A percentile compares a stretch with the other conserved stretches of the same genome.
These are phyloP conservation scores for Nowickia ferox DNA, from an alignment of 2,888 invertebrate genomes.

Conservation along the genomic window DNA sequence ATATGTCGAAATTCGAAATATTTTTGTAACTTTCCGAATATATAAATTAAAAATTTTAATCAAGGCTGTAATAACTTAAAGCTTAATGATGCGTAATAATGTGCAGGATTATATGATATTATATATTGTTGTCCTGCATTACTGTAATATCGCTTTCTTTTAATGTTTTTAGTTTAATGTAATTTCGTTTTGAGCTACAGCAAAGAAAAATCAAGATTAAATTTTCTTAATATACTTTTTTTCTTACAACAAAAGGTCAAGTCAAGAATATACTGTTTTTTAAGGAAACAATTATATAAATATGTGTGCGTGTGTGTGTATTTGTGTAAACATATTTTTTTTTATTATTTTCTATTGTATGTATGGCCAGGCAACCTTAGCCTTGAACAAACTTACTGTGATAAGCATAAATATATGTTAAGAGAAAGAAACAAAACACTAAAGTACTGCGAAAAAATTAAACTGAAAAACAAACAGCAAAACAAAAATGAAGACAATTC, in stretches of 20 bases:
- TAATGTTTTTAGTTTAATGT: constrained; percentile 23
- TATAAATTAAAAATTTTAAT: neutral
- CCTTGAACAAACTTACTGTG: constrained; percentile 51
- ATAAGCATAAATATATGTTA: neutral
- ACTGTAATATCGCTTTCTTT: constrained; percentile 53
- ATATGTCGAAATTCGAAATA: too few species aligned
- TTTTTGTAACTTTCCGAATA: too few species aligned
- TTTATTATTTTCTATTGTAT: neutral
- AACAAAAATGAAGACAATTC: constrained; percentile 74
- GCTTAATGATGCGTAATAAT: constrained; percentile 47
- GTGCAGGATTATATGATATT: constrained; percentile 2
- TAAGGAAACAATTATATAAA: neutral
- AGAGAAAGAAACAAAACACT: neutral
- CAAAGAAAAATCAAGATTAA: constrained; percentile 26
- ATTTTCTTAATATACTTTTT: constrained; percentile 16
- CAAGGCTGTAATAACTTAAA: constrained; percentile 10
- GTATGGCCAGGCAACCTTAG: constrained; percentile 50
- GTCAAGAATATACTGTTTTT: constrained; percentile 33
- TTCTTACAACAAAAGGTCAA: neutral
- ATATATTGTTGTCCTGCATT: constrained; percentile 25
- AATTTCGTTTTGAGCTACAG: constrained; percentile 46
- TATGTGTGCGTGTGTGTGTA: neutral
- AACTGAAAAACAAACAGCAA: constrained; percentile 23
- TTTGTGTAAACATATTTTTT: constrained; percentile 39
- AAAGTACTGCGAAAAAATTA: constrained; percentile 44